Evolutionary conservation across 2,888 invertebrate genomes (phyloP).

Genomic region (Phragmatobia fuliginosa): DNA sequence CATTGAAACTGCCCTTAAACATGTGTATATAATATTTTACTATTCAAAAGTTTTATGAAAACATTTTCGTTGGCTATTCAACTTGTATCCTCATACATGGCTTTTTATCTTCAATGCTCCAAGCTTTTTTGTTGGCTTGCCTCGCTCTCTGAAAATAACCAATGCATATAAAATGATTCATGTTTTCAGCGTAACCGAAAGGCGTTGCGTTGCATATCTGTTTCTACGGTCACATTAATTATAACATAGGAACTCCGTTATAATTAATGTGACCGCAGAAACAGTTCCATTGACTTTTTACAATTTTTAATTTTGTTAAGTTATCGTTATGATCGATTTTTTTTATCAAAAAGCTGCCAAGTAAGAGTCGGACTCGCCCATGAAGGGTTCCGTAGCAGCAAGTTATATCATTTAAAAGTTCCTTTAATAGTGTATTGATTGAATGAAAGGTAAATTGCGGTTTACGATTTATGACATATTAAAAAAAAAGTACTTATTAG

Average conservation of each 20-base stretch:
- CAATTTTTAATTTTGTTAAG: no score
- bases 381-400: no score
- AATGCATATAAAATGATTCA: constrained; percentile 80
- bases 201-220: constrained; percentile 53
- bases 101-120: constrained; percentile 58
- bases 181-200: constrained; percentile 61
- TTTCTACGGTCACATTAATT: constrained; percentile 70
- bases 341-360: no score
- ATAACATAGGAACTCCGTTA: constrained; percentile 57
- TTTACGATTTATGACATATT: no score
- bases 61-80: constrained; percentile 52
- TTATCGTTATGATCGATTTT: no score
- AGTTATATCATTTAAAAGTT: no score
- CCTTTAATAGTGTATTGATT: no score
- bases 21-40: constrained; percentile 41
- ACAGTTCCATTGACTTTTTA: no score
- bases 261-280: constrained; percentile 3
- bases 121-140: constrained; percentile 55
- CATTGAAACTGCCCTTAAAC: constrained; percentile 48
- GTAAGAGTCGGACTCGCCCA: no score
- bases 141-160: constrained; percentile 64
- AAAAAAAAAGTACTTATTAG: no score
- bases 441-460: no score
- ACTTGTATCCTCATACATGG: constrained; percentile 41
- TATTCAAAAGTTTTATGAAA: constrained; percentile 47